Evolutionary conservation across 2,797 vertebrate genomes (phyloP).

Genomic region (Dallia pectoralis): DNA sequence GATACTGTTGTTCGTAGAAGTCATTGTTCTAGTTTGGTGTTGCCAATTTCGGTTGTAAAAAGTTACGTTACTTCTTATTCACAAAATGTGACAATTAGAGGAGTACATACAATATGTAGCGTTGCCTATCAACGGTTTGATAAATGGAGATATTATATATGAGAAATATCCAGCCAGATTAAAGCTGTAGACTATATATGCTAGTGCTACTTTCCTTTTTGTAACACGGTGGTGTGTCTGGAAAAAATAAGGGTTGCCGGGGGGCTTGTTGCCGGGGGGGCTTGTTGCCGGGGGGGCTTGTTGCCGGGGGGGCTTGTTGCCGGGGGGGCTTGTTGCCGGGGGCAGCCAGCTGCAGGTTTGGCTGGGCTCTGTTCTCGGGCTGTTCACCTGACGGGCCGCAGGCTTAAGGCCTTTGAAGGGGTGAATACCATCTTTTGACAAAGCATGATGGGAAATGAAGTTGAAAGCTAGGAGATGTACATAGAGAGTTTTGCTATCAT

Average conservation of each 20-base stretch:
- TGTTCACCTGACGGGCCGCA: slow-evolving; percentile 99
- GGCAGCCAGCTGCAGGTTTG: slow-evolving; percentile 82
- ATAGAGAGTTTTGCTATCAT: slow-evolving; percentile 35
- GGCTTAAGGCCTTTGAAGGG: slow-evolving; percentile 99
- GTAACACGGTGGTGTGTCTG: slow-evolving; percentile 24
- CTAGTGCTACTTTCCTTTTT: slow-evolving; percentile 30
- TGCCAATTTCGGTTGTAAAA: neutral
- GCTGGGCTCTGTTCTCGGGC: slow-evolving; percentile 97
- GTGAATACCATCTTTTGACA: slow-evolving; percentile 99
- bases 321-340: too few species aligned
- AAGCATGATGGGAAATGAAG: slow-evolving; percentile 87
- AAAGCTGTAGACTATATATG: neutral
- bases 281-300: too few species aligned
- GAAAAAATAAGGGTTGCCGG: slow-evolving; percentile 32
- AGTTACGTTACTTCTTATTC: neutral
- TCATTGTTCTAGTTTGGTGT: neutral
- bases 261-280: too few species aligned
- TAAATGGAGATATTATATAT: neutral
- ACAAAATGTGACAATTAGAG: neutral
- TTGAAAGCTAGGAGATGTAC: slow-evolving; percentile 54
- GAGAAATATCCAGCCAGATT: neutral
- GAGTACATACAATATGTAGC: neutral
- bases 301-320: too few species aligned
- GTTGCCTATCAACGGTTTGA: neutral
- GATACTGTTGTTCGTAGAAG: neutral